Conservation (phyloP, 1,140 invertebrate genomes). For the Elymnias hypermnestra region DNA sequence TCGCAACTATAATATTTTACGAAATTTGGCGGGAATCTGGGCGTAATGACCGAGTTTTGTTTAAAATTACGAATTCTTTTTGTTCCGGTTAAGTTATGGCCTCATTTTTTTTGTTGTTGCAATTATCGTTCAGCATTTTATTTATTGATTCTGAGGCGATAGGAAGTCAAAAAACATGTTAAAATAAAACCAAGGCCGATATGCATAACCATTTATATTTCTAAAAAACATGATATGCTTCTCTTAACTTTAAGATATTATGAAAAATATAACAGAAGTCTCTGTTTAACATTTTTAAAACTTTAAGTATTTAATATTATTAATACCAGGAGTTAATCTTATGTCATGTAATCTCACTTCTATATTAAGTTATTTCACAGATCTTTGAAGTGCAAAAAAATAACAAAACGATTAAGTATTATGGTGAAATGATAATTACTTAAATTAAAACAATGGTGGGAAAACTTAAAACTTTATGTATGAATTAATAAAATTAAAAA, state of each 20-base stretch:
- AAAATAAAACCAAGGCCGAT: too few species aligned
- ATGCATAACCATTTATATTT: conserved; percentile 53
- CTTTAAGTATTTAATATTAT: conserved; percentile 33
- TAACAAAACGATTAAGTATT: conserved; percentile 12
- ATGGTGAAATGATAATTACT: conserved; percentile 13
- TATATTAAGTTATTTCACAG: conserved; percentile 34
- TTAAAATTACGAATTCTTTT: too few species aligned
- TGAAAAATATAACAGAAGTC: conserved; percentile 57
- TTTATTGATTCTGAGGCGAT: too few species aligned
- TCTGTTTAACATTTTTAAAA: conserved; percentile 30
- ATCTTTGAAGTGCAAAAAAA: conserved; percentile 38
- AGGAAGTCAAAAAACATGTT: too few species aligned
- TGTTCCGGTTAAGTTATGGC: too few species aligned
- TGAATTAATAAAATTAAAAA: conserved; percentile 8
- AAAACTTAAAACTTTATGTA: conserved; percentile 20
- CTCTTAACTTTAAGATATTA: conserved; percentile 37
- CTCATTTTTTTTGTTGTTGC: too few species aligned
- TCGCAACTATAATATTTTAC: too few species aligned
- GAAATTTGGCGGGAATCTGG: too few species aligned
- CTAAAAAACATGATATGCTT: conserved; percentile 68
- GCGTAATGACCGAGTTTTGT: too few species aligned
- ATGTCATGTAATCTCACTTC: conserved; percentile 43
- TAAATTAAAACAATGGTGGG: conserved; percentile 20
- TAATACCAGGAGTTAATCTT: conserved; percentile 26
- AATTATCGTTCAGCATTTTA: too few species aligned